Evolutionary conservation across 1,140 invertebrate genomes (phyloP).

Genomic region (Drosophila persimilis): DNA sequence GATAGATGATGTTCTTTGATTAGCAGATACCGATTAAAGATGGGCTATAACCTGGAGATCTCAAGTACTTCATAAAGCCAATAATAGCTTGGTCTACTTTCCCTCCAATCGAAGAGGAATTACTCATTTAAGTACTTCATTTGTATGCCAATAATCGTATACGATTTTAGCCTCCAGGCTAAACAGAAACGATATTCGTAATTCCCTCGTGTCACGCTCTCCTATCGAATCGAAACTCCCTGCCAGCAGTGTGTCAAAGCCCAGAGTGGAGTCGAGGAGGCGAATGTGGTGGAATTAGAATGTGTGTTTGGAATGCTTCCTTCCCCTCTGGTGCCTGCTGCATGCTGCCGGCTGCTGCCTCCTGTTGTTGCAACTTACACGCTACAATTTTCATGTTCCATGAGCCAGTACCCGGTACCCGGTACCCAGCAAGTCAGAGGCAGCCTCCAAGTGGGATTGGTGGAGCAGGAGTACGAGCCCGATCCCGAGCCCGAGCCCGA

Average conservation of each 20-base stretch:
- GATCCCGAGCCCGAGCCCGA: background rate
- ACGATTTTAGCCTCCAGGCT: no score
- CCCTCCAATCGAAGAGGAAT: no score
- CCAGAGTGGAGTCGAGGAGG: constrained; percentile 37
- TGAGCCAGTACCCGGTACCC: constrained; percentile 40
- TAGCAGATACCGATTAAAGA: no score
- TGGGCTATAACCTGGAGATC: no score
- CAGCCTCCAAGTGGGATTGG: constrained; percentile 28
- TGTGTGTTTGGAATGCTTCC: constrained; percentile 77
- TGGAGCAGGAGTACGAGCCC: constrained; percentile 26
- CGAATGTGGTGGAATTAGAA: constrained; percentile 74
- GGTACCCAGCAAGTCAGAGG: background rate
- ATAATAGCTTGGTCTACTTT: no score
- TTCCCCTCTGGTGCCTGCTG: constrained; percentile 8
- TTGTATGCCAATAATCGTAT: no score
- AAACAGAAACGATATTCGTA: background rate
- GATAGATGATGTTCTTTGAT: no score
- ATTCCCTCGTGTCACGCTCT: constrained; percentile 17
- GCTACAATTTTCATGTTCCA: constrained; percentile 77
- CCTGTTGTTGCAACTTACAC: constrained; percentile 49
- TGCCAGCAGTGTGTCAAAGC: constrained; percentile 68
- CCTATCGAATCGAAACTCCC: constrained; percentile 14
- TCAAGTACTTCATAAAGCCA: no score
- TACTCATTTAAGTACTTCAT: no score
- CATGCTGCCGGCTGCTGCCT: constrained; percentile 5